Evolutionary conservation across 2,888 invertebrate species (phyloP), one percentile per base, ranked within the genome.

Genomic region (Himalopsyche japonica): DNA sequence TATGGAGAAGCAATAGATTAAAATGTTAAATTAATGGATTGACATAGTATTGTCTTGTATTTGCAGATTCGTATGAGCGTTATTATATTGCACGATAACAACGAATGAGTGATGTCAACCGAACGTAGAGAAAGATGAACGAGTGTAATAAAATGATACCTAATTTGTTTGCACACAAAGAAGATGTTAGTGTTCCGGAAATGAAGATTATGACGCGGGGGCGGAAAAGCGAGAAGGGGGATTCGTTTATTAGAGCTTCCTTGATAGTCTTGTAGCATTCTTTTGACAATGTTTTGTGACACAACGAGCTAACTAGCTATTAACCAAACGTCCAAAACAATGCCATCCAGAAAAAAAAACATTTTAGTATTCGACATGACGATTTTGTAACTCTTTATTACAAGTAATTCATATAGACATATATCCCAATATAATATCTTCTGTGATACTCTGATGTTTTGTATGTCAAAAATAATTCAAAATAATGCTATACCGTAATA

Each of bases 111-210:
- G 57, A 57, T 57, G 57, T 15, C 48, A 18, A 24, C 24, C 30
- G 76, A 47, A 27, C 34, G 32, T 34, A 49, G 32, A 84, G 82
- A 79, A 24, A 57, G 80, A 83, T 83, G 83, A 77, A 81, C 57
- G 57, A 57, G 57, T 57, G 57, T 81, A 86, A 86, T 86, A 86
- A 86, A 83, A 86, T 85, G 85, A 57, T 57, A 8, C 57, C 57
- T 57, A 57, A 86, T 86, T 86, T 86, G 86, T 86, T 86, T 83
- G 86, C 86, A 83, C 86, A 86, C 86, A 86, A 86, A 85, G 83
- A 43, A 83, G 84, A 82, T 57, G 47, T 49, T 32, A 27, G 37
- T 49, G 77, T 43, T 78, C 86, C 86, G 86, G 86, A 86, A 83
- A 81, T 81, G 82, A 83, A 79, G 86, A 86, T 70, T 30, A 49